Evolutionary conservation across 2,113 vertebrate genomes (phyloP), one percentile per base, ranked within the genome.

Genomic region (Laterallus jamaicensis): DNA sequence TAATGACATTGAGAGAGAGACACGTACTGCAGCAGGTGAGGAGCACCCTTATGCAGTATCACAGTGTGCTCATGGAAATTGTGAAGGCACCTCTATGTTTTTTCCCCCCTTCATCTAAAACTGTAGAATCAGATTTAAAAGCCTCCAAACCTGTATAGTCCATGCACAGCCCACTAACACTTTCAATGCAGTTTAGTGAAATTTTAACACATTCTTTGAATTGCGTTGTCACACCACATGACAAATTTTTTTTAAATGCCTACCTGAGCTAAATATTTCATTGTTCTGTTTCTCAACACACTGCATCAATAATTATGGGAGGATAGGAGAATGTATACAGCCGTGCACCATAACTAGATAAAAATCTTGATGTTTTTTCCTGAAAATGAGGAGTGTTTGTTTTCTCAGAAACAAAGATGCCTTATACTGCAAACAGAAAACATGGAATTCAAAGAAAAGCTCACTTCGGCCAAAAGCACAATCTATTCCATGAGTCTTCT

Each of bases 21-120:
- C 99, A 99, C 59, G 98, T 99, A 90, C 98, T 99, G 49, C 99
- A 99, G 95, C 99, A 99, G 99, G 99, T 99, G 98, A 98, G 98
- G 93, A 91, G 17, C 80, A 42, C 55, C 95, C 70, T 85, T 35
- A 64, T 50, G 24, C 47, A 39, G 16, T 90, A 25, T 86, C 25
- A 74, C 59, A 86, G 8, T 2, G 4, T 62, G 11, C 63, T 96
- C 22, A 25, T 8, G 78, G 62, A 77, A 81, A 44, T 75, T 54
- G 17, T 59, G 44, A 94, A 82, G 18, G 75, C 25, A 20, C 12
- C 29, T 77, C 7, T 95, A 2, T 62, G 39, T 67, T 52, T 82
- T 75, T 74, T 54, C 8, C 3, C 16, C 22, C 3, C 29, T 94
- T 87, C 1, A 35, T 84, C 58, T 77, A 82, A 66, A 88, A 40